Evolutionary conservation across 2,888 invertebrate species (phyloP).

Genomic region (Oxytorus armatus): DNA sequence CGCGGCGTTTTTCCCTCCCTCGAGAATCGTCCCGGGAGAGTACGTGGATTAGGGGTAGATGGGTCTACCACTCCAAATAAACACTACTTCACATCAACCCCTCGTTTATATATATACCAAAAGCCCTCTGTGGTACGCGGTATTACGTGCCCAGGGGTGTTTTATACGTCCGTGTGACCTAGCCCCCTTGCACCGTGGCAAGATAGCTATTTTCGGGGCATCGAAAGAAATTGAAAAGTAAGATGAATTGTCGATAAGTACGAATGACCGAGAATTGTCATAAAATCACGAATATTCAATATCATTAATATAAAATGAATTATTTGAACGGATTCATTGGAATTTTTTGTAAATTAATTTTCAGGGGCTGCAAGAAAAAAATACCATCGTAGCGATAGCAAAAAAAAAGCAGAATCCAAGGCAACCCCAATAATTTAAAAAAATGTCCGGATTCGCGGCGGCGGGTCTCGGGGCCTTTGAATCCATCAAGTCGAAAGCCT

Average conservation of each 20-base stretch:
- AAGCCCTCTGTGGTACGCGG: conserved; percentile 23
- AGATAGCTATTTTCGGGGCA: conserved; percentile 20
- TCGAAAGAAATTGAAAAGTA: conserved; percentile 27
- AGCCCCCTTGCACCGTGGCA: neutral
- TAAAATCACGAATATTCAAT: conserved; percentile 1
- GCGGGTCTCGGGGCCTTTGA: conserved; percentile 83
- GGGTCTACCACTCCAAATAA: conserved; percentile 83
- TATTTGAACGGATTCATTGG: neutral
- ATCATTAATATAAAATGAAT: neutral
- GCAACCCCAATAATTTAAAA: conserved; percentile 84
- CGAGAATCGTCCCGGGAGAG: conserved; percentile 78
- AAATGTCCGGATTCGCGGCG: conserved; percentile 84
- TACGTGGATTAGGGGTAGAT: conserved; percentile 80
- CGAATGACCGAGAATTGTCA: neutral
- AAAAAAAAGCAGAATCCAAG: conserved; percentile 71
- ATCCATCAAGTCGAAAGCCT: conserved; percentile 80
- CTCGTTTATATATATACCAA: conserved; percentile 41
- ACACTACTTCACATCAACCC: conserved; percentile 77
- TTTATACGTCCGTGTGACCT: conserved; percentile 14
- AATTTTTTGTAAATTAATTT: conserved; percentile 4
- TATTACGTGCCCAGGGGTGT: conserved; percentile 44
- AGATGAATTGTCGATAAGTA: conserved; percentile 9
- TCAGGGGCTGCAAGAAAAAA: conserved; percentile 82
- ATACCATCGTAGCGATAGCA: conserved; percentile 68
- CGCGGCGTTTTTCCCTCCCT: conserved; percentile 76